Evolutionary conservation across 2,797 vertebrate genomes (phyloP).

Genomic region (Pteronotus mesoamericanus): DNA sequence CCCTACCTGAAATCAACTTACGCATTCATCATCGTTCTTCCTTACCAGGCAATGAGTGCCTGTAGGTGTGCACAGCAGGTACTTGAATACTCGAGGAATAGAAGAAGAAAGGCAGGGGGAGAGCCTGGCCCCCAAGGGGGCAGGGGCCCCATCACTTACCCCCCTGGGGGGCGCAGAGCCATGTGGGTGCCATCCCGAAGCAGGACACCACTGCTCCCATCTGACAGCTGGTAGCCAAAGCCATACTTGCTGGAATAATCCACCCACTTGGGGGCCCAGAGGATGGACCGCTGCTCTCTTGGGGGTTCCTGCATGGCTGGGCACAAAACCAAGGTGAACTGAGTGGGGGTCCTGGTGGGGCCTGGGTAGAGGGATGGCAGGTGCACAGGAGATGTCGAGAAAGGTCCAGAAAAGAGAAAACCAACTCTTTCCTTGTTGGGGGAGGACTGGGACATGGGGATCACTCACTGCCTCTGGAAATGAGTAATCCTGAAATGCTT

Average conservation of each 20-base stretch:
- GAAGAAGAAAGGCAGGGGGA: neutral
- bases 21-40: neutral
- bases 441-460: neutral
- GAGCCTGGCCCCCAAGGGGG: neutral
- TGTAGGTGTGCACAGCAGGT: neutral
- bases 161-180: conserved; percentile 16
- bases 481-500: neutral
- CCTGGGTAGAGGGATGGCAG: fast-evolving
- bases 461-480: fast-evolving
- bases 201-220: conserved; percentile 40
- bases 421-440: neutral
- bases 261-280: conserved; percentile 68
- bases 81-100: neutral
- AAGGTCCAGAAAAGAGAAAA: too few relatives aligned
- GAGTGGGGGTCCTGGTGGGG: neutral
- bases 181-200: conserved; percentile 65
- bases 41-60: neutral
- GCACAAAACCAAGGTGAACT: neutral
- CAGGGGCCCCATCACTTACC: neutral
- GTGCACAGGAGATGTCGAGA: fast-evolving
- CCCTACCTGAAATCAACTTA: neutral
- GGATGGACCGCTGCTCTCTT: neutral
- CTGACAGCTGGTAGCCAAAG: conserved; percentile 65
- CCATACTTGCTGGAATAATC: conserved; percentile 69
- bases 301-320: conserved; percentile 16